Conservation (phyloP, 2,113 vertebrate genomes). For the Probosciger aterrimus region DNA sequence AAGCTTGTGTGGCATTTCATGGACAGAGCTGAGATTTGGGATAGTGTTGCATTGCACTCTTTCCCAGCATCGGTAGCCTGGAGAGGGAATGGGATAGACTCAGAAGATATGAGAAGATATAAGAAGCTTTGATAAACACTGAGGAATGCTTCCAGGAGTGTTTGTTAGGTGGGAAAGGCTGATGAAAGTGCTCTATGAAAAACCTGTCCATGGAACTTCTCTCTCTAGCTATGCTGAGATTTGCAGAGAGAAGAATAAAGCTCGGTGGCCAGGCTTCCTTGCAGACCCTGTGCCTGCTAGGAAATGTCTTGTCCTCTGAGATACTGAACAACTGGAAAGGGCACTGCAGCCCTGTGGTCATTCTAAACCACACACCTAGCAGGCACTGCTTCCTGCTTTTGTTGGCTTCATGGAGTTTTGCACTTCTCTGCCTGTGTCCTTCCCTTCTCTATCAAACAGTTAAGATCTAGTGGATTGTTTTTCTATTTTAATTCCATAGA, state of each 20-base stretch:
- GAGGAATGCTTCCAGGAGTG: not conserved
- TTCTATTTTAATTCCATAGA: constrained; percentile 20
- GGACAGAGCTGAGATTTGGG: not conserved
- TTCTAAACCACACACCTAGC: not conserved
- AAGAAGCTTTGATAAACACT: not conserved
- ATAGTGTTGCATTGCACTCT: not conserved
- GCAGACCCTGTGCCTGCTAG: not conserved
- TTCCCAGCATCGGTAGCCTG: not conserved
- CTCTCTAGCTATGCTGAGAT: not conserved
- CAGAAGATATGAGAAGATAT: not conserved
- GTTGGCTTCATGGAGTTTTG: not conserved
- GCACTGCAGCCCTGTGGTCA: not conserved
- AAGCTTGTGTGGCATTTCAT: not conserved
- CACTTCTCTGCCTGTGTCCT: not conserved
- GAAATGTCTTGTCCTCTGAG: not conserved
- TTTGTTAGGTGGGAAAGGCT: not conserved
- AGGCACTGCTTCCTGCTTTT: not conserved
- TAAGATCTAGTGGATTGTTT: not conserved
- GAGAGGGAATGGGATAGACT: not conserved
- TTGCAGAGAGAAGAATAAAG: not conserved
- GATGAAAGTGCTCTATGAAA: not conserved
- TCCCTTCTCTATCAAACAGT: not conserved
- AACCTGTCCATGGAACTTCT: not conserved
- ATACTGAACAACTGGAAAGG: not conserved
- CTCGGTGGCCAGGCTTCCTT: not conserved